Evolutionary conservation across 2,113 vertebrate genomes (phyloP).

Genomic region (Equus przewalskii): DNA sequence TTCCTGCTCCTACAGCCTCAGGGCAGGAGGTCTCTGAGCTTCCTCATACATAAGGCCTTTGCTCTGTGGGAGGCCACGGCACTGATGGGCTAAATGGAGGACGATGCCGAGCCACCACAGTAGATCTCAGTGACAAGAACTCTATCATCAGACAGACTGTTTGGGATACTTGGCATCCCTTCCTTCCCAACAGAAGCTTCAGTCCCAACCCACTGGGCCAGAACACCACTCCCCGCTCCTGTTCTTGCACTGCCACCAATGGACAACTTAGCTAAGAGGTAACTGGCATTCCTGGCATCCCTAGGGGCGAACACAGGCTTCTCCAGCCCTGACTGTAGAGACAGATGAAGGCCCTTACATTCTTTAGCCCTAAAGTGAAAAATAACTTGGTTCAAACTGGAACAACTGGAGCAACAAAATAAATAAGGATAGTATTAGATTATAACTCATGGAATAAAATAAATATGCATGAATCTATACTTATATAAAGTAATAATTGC

Average conservation of each 20-base stretch:
- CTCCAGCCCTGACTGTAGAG: neutral
- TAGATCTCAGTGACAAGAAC: neutral
- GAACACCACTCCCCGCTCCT: neutral
- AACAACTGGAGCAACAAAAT: constrained; percentile 8
- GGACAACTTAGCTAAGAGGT: neutral
- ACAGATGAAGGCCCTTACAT: neutral
- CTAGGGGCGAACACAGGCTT: neutral
- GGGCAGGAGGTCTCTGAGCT: neutral
- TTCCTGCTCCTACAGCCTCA: neutral
- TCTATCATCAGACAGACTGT: neutral
- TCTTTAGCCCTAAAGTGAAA: constrained; percentile 18
- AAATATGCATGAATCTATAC: neutral
- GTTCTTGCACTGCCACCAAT: neutral
- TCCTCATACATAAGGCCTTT: neutral
- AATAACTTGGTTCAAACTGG: neutral
- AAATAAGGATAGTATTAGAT: neutral
- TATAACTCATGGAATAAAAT: neutral
- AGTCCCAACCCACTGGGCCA: neutral
- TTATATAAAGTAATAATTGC: neutral
- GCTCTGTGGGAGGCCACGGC: neutral
- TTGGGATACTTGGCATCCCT: neutral
- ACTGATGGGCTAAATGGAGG: neutral
- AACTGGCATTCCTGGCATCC: neutral
- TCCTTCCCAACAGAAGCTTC: neutral
- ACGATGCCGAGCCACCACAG: no score